Percentiles rank a stretch among this genome's conserved stretches.
Conservation (phyloP, 1,140 invertebrate species). For the Macrobrachium rosenbergii region DNA sequence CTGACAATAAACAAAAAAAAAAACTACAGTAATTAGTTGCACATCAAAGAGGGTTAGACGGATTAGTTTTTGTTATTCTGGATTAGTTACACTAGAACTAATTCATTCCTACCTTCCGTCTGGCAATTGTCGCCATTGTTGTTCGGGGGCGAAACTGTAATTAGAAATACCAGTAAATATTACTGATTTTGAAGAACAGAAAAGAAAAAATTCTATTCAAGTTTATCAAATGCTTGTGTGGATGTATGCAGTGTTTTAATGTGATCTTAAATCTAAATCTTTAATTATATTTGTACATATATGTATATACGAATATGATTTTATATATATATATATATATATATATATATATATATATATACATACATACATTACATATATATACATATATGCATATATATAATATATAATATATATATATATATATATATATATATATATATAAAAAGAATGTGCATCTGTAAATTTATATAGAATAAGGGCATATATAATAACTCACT, state of each 20-base stretch:
- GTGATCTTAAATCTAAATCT: no score
- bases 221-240: background rate
- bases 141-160: constrained; percentile 48
- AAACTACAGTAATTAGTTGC: background rate
- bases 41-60: background rate
- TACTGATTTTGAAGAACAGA: background rate
- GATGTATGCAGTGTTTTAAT: no score
- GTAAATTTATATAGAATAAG: no score
- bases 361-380: background rate
- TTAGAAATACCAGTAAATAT: constrained; percentile 1
- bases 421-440: constrained; percentile 7
- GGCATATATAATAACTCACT: no score
- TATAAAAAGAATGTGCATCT: background rate
- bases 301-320: no score
- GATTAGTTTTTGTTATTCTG: background rate
- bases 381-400: constrained; percentile 24
- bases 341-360: background rate
- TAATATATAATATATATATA: background rate
- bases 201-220: background rate
- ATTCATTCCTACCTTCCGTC: constrained; percentile 49
- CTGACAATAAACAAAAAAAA: no score
- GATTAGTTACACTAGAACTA: background rate
- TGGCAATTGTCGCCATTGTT: constrained; percentile 55
- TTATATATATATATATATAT: background rate
- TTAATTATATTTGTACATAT: no score